phyloP scores from a whole-genome alignment of 2,888 invertebrate genomes.

The Xestia rhomboidea region DNA sequence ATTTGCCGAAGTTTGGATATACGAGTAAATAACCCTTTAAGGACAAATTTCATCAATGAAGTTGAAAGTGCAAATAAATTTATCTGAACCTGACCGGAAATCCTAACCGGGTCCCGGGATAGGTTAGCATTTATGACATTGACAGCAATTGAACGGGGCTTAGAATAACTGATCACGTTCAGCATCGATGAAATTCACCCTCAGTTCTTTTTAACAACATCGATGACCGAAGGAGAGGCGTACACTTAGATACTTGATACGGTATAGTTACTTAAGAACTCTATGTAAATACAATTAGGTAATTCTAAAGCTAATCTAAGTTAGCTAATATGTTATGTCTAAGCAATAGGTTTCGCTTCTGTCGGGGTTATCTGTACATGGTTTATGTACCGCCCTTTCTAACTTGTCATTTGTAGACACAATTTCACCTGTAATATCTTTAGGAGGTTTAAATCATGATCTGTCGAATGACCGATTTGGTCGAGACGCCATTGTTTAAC shows the following conservation, averaged over 20 bases:
- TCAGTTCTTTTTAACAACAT: neutral
- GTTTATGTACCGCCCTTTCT: constrained; percentile 47
- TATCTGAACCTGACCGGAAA: too few species aligned
- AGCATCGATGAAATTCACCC: neutral
- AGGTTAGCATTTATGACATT: too few species aligned
- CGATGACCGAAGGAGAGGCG: neutral
- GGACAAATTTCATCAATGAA: too few species aligned
- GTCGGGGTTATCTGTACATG: constrained; percentile 43
- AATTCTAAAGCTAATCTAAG: constrained; percentile 12
- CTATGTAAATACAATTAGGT: constrained; percentile 10
- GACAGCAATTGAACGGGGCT: neutral
- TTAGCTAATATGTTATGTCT: constrained; percentile 39
- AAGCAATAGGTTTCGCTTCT: constrained; percentile 43
- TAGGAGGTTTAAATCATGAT: constrained; percentile 10
- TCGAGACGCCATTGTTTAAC: too few species aligned
- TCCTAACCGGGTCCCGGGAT: too few species aligned
- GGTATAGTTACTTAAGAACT: neutral
- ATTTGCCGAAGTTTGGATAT: neutral
- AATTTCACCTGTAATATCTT: constrained; percentile 13
- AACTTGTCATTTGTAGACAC: neutral
- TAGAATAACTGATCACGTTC: neutral
- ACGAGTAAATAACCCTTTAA: too few species aligned
- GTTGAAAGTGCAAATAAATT: too few species aligned
- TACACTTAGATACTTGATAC: neutral
- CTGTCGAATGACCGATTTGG: too few species aligned